phyloP scores from a whole-genome alignment of 2,888 invertebrate genomes.

The Ramazzottius varieornatus region DNA sequence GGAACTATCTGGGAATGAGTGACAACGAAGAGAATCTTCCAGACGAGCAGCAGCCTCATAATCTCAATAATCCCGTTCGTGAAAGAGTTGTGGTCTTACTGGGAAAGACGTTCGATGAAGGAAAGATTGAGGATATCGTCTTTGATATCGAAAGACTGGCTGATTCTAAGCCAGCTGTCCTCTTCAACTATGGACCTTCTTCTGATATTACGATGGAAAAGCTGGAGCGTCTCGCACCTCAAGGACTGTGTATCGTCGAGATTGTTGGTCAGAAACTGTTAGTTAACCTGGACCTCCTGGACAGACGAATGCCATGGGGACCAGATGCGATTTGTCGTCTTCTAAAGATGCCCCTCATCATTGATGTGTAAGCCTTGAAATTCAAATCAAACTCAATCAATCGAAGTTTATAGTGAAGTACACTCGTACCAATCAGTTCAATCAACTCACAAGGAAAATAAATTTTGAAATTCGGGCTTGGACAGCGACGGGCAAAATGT shows the following conservation, averaged over 20 bases:
- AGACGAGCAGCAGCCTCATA: no score
- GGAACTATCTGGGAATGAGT: no score
- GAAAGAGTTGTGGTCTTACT: background rate
- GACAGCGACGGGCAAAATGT: no score
- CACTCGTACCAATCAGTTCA: no score
- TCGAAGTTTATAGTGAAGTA: no score
- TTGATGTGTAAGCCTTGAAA: no score
- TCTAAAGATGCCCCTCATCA: background rate
- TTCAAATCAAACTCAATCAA: no score
- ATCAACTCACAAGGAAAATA: no score
- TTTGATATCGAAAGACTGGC: background rate
- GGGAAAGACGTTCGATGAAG: background rate
- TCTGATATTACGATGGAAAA: background rate
- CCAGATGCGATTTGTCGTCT: background rate
- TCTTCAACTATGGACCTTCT: background rate
- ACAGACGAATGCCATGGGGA: background rate
- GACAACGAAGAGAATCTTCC: no score
- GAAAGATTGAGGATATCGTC: background rate
- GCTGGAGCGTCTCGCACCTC: background rate
- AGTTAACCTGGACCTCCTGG: background rate
- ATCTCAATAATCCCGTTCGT: no score
- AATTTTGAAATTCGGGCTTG: no score
- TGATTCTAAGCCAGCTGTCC: background rate
- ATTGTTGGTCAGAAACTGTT: background rate
- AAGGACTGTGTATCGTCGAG: background rate